These are phyloP conservation scores for Temnothorax nylanderi DNA, from an alignment of 1,140 invertebrate genomes.

Conservation along the genomic window DNA sequence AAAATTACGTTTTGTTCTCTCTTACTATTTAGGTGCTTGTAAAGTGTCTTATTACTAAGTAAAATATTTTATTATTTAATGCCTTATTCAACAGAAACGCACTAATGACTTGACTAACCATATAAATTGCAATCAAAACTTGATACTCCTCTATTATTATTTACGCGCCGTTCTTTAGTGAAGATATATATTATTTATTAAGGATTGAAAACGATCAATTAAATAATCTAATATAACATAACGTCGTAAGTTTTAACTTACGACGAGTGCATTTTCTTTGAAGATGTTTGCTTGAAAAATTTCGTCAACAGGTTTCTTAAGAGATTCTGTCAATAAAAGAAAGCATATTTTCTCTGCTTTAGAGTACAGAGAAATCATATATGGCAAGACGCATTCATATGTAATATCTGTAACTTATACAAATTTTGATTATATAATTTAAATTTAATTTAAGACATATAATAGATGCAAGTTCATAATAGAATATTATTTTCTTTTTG, in stretches of 20 bases:
- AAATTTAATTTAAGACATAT: constrained; percentile 1
- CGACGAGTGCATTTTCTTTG: background rate
- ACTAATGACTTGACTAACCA: background rate
- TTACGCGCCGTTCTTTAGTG: background rate
- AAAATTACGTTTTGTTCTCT: background rate
- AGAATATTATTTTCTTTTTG: background rate
- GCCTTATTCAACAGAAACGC: background rate
- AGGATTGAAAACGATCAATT: background rate
- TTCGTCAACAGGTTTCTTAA: background rate
- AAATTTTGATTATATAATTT: constrained; percentile 5
- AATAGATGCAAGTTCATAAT: background rate
- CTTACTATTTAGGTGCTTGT: background rate
- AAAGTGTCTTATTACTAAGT: background rate
- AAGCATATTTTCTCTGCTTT: background rate
- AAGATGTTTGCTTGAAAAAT: background rate
- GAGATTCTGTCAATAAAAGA: constrained; percentile 7
- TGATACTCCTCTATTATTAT: background rate
- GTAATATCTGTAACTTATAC: background rate
- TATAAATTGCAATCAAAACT: constrained; percentile 6
- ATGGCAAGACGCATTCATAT: background rate
- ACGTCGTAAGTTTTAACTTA: background rate
- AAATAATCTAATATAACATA: background rate
- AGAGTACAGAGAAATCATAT: background rate
- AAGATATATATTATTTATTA: background rate
- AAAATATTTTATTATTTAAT: background rate